A percentile compares a stretch with the other conserved stretches of the same genome.
Conservation (phyloP, 2,888 invertebrate genomes). For the Hermaeophaga mercurialis region DNA sequence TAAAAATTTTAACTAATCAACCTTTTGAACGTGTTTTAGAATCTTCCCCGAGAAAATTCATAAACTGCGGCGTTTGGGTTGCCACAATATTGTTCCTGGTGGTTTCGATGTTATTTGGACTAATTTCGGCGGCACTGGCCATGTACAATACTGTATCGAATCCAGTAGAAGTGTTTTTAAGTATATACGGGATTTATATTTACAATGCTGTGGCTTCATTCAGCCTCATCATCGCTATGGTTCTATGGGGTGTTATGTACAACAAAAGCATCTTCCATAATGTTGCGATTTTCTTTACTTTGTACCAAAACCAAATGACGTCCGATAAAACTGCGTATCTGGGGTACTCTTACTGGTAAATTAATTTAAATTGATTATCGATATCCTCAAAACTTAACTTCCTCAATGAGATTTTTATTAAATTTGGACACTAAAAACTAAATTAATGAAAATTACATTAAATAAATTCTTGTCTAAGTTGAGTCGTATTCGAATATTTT, state of each 20-base stretch:
- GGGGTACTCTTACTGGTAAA: constrained; percentile 60
- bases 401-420: no score
- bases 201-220: constrained; percentile 63
- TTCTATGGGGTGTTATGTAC: constrained; percentile 57
- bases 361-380: no score
- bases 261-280: constrained; percentile 49
- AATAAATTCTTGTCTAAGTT: no score
- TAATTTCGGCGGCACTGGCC: constrained; percentile 60
- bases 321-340: constrained; percentile 51
- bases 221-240: constrained; percentile 47
- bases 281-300: constrained; percentile 55
- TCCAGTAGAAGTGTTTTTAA: constrained; percentile 64
- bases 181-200: constrained; percentile 64
- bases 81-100: constrained; percentile 62
- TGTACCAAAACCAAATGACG: constrained; percentile 44
- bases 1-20: no score
- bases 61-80: constrained; percentile 61
- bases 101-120: constrained; percentile 60
- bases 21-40: no score
- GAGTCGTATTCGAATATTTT: no score
- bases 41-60: constrained; percentile 44
- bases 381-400: no score
- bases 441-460: no score
- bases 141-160: constrained; percentile 65
- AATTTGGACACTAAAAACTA: no score